Conservation (phyloP, 1,140 invertebrate species). For the Drosophila jambulina region DNA sequence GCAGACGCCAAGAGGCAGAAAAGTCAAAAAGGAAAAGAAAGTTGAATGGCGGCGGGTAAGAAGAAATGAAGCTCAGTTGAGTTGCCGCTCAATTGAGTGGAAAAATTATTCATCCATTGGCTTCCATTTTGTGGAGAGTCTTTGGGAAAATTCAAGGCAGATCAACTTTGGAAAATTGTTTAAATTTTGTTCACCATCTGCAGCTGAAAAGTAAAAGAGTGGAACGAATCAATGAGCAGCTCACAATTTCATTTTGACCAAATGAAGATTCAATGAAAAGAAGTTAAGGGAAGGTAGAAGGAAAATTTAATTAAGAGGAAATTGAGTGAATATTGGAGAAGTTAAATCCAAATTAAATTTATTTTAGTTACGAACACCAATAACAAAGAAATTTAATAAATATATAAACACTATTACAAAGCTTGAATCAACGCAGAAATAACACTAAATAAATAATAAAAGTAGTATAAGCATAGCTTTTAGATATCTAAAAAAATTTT, state of each 20-base stretch:
- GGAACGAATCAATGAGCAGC: slow-evolving; percentile 31
- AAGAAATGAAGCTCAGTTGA: slow-evolving; percentile 45
- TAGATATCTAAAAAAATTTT: too few relatives aligned
- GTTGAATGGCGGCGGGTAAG: slow-evolving; percentile 6
- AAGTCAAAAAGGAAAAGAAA: slow-evolving; percentile 27
- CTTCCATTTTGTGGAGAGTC: slow-evolving; percentile 49
- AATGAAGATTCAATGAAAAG: slow-evolving; percentile 14
- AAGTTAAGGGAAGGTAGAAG: too few relatives aligned
- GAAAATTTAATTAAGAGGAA: not conserved
- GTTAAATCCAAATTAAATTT: not conserved
- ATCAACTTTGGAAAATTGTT: slow-evolving; percentile 30
- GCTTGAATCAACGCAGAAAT: not conserved
- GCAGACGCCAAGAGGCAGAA: slow-evolving; percentile 51
- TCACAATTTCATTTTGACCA: slow-evolving; percentile 11
- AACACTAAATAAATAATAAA: not conserved
- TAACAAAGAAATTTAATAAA: too few relatives aligned
- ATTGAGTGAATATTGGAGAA: not conserved
- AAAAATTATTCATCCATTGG: slow-evolving; percentile 77
- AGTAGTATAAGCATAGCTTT: too few relatives aligned
- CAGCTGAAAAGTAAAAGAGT: not conserved
- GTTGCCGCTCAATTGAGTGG: slow-evolving; percentile 73
- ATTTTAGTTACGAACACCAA: not conserved
- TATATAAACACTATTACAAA: too few relatives aligned
- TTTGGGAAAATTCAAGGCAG: slow-evolving; percentile 15
- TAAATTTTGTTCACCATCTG: slow-evolving; percentile 11